These are phyloP conservation scores for Drosophila burlai DNA, from an alignment of 1,140 invertebrate species.

Conservation along the genomic window DNA sequence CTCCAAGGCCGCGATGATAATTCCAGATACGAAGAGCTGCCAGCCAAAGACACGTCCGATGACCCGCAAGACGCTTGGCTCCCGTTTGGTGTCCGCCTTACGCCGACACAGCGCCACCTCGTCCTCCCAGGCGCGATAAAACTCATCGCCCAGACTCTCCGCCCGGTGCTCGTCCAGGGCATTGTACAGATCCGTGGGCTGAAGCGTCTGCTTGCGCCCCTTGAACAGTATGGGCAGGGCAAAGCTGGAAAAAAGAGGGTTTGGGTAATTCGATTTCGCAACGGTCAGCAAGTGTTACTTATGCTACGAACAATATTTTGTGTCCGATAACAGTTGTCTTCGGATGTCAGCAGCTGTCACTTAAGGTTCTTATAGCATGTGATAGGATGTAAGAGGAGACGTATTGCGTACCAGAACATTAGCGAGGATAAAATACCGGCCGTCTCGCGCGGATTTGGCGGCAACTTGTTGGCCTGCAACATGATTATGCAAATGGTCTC, in stretches of 20 bases:
- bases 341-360: conserved; percentile 27
- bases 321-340: conserved; percentile 45
- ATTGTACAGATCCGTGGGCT: conserved; percentile 86
- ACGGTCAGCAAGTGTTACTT: conserved; percentile 7
- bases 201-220: conserved; percentile 86
- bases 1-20: conserved; percentile 49
- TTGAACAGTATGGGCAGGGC: conserved; percentile 86
- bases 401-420: conserved; percentile 71
- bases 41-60: conserved; percentile 68
- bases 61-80: conserved; percentile 59
- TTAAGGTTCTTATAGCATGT: conserved; percentile 14
- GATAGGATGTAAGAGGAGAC: conserved; percentile 12
- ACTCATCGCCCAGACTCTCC: conserved; percentile 57
- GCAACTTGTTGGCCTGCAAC: conserved; percentile 66
- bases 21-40: conserved; percentile 54
- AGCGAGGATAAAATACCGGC: conserved; percentile 63
- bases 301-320: conserved; percentile 45
- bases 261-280: conserved; percentile 26
- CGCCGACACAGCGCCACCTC: conserved; percentile 40
- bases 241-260: conserved; percentile 75
- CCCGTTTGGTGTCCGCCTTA: conserved; percentile 16
- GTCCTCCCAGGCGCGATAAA: conserved; percentile 59
- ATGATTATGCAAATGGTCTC: conserved; percentile 37
- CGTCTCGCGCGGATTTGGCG: conserved; percentile 65
- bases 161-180: conserved; percentile 87